Percentiles rank a stretch among this genome's conserved stretches.
Conservation (phyloP, 2,888 invertebrate species). For the Netelia fuscicornis region DNA sequence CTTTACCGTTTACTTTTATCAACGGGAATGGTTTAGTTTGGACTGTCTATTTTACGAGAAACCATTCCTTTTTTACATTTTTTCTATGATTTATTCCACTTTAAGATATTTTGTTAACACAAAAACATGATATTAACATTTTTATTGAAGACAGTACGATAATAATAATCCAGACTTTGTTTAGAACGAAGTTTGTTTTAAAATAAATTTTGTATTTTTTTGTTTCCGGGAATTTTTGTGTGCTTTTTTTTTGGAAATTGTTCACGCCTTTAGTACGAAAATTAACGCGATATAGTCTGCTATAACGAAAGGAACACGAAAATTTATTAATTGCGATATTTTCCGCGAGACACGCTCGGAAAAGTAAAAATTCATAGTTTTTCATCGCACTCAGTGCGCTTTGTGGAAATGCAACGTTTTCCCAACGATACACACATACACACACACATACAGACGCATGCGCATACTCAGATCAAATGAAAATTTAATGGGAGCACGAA, state of each 20-base stretch:
- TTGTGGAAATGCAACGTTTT: slow-evolving; percentile 1
- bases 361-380: neutral
- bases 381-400: neutral
- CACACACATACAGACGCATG: neutral
- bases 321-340: too few relatives aligned
- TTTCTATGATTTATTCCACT: neutral
- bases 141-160: too few relatives aligned
- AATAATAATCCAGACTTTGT: too few relatives aligned
- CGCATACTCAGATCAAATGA: neutral
- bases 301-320: too few relatives aligned
- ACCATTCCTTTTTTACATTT: neutral
- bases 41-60: slow-evolving; percentile 7
- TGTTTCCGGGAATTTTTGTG: too few relatives aligned
- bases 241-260: too few relatives aligned
- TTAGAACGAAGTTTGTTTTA: too few relatives aligned
- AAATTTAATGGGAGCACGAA: slow-evolving; percentile 12
- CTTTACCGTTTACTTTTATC: slow-evolving; percentile 17
- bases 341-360: neutral
- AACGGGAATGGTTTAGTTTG: neutral
- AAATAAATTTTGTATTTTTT: too few relatives aligned
- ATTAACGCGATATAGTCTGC: too few relatives aligned
- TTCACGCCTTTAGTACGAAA: too few relatives aligned
- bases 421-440: neutral
- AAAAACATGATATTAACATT: too few relatives aligned
- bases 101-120: too few relatives aligned